Conservation (phyloP, 1,140 invertebrate genomes). For the Ooceraea biroi region DNA sequence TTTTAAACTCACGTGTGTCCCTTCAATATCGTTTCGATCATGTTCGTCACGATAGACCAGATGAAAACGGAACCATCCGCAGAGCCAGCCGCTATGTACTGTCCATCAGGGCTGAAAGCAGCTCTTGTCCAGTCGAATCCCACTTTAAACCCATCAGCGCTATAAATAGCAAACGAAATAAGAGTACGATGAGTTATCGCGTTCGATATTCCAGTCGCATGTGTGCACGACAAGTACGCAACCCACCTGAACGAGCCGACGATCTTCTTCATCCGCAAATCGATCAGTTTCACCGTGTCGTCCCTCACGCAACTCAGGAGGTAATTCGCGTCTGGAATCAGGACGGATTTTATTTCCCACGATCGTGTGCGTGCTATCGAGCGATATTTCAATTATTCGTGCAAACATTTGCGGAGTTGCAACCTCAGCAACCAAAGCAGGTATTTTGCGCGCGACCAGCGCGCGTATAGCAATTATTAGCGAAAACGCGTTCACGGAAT, state of each 20-base stretch:
- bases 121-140: constrained; percentile 97
- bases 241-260: constrained; percentile 95
- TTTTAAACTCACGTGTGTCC: constrained; percentile 93
- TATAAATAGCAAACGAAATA: constrained; percentile 84
- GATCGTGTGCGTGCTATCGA: constrained; percentile 3
- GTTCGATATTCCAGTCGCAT: constrained; percentile 19
- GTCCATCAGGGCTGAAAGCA: constrained; percentile 95
- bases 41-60: constrained; percentile 94
- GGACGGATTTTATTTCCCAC: constrained; percentile 34
- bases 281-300: constrained; percentile 97
- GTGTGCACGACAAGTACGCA: background rate
- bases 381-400: constrained; percentile 37
- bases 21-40: constrained; percentile 94
- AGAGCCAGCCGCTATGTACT: constrained; percentile 95
- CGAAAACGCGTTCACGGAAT: constrained; percentile 19
- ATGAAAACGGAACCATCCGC: constrained; percentile 96
- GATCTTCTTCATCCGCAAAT: constrained; percentile 97
- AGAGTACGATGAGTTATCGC: constrained; percentile 1
- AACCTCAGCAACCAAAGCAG: background rate
- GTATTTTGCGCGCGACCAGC: background rate
- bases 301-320: constrained; percentile 97
- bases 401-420: constrained; percentile 15
- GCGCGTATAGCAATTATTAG: background rate
- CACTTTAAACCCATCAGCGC: constrained; percentile 97
- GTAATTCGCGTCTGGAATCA: constrained; percentile 93